Evolutionary conservation across 92 coral and sea anemone genomes (phyloP).

Genomic region (Umimayanthus kanabou): DNA sequence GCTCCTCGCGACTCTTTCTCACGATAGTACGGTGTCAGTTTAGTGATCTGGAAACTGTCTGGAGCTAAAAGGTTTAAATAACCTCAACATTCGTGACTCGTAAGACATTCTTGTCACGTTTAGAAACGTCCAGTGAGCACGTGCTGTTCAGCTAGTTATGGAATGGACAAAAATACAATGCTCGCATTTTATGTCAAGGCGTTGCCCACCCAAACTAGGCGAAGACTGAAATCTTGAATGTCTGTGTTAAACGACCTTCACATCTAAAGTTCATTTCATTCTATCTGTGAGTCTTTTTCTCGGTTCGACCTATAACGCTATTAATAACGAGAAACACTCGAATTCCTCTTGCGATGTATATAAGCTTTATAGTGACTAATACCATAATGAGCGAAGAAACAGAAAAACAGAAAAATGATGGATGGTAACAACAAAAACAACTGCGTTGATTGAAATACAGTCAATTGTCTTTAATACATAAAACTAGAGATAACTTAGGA

Average conservation of each 20-base stretch:
- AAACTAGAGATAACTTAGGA: neutral
- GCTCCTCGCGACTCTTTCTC: neutral
- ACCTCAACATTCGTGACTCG: neutral
- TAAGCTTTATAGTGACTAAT: neutral
- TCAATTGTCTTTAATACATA: no score
- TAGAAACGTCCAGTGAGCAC: neutral
- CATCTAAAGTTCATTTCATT: no score
- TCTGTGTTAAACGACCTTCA: neutral
- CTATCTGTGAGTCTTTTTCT: no score
- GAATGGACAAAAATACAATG: neutral
- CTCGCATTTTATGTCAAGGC: neutral
- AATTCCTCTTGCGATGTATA: neutral
- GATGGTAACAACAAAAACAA: neutral
- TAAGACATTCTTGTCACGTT: neutral
- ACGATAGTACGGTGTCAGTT: neutral
- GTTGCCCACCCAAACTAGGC: neutral
- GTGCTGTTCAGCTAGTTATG: neutral
- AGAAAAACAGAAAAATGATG: no score
- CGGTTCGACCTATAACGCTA: no score
- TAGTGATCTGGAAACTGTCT: neutral
- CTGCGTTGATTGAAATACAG: no score
- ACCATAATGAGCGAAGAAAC: neutral
- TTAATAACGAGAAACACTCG: no score
- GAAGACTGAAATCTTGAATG: neutral
- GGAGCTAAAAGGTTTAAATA: neutral